These are phyloP conservation scores for Melanerpes formicivorus DNA, from an alignment of 2,113 vertebrate genomes.

Conservation along the genomic window DNA sequence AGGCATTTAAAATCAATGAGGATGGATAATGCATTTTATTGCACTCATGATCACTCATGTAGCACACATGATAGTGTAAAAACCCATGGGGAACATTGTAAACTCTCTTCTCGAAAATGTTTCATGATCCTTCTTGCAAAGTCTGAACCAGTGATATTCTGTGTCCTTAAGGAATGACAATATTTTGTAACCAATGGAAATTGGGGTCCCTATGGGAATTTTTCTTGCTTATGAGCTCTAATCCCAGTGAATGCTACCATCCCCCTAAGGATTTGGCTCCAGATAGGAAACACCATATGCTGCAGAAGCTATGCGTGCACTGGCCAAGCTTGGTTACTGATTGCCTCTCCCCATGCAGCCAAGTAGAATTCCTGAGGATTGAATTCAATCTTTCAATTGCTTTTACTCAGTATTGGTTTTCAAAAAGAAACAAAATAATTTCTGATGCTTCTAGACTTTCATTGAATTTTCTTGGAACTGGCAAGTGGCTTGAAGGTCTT, in stretches of 20 bases:
- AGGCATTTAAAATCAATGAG: neutral
- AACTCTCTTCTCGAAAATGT: neutral
- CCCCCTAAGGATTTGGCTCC: neutral
- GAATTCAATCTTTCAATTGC: neutral
- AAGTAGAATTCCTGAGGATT: neutral
- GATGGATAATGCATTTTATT: neutral
- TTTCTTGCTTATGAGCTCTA: neutral
- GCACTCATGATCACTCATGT: neutral
- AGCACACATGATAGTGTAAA: neutral
- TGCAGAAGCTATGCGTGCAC: neutral
- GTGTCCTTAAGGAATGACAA: neutral
- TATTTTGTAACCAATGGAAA: neutral
- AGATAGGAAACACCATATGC: fast-evolving
- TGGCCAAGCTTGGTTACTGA: neutral
- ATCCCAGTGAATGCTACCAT: neutral
- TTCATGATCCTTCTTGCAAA: neutral
- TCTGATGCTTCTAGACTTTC: neutral
- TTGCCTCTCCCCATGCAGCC: neutral
- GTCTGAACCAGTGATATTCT: neutral
- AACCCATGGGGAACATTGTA: neutral
- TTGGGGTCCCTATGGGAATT: neutral
- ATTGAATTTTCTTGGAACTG: neutral
- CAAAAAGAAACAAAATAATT: neutral
- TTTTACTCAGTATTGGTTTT: neutral
- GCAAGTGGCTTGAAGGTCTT: neutral